Base-by-base conservation (phyloP, 1,140 invertebrate species). In the Helicoverpa armigera region DNA sequence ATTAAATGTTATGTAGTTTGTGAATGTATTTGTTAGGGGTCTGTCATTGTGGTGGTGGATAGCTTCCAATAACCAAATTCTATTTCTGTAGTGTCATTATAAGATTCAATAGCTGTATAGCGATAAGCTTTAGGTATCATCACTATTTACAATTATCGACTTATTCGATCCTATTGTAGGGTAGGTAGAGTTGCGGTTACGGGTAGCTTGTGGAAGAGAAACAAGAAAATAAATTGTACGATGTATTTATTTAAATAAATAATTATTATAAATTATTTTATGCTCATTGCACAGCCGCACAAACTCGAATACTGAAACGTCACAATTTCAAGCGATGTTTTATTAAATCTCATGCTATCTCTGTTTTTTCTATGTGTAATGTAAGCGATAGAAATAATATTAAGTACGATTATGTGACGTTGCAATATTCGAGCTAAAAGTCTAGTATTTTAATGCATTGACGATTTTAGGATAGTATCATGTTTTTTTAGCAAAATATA, bases 261-360 rank as follows among this genome's bases (percentile, higher is more conserved):
- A 85, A 83, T 81, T 82, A 84, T 13, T 29, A 72, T 75, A 81
- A 79, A 65, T 80, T 72, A 65, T 81, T 51, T 82, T 87, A 85
- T 85, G 87, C 83, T 89, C 86, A 77, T 82, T 87, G 85, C 87
- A 89, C 84, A 89, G 85, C 86, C 78, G 18, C 74, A 13, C 43
- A 60, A 9, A 60, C 5, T 14, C 53, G 14, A 54, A n/a, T 14
- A 54, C n/a, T 54, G 5, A 43, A 43, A 43, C 35, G 35, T 43
- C 35, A 43, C 35, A 9, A 43, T 7, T 7, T 43, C 13, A 54
- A 54, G n/a, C 53, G 53, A 54, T 53, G 35, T 35, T 35, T 35
- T 5, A 35, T 35, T 35, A 35, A 43, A 43, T 43, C 35, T 43
- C 35, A 43, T 9, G 35, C 35, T 43, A 7, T 43, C 35, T 43